Evolutionary conservation across 64 coral and sea anemone species (phyloP).

Genomic region (Stichodactyla helianthus): DNA sequence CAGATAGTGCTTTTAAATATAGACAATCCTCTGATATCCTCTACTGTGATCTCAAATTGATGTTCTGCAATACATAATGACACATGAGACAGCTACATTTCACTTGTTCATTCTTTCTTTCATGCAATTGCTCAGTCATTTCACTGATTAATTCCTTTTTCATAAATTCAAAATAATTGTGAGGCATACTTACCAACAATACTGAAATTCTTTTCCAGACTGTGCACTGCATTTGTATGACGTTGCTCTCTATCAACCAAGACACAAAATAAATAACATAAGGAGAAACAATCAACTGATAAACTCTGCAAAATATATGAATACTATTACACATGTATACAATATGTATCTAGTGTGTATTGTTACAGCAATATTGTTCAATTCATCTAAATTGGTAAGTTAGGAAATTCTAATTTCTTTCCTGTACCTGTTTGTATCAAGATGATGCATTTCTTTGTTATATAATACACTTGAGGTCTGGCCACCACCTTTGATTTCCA

Average conservation of each 20-base stretch:
- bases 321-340: too few species aligned
- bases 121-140: not conserved
- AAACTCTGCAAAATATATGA: not conserved
- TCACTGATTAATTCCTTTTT: too few species aligned
- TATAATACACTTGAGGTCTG: conserved; percentile 5
- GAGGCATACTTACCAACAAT: not conserved
- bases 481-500: conserved; percentile 51
- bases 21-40: conserved; percentile 78
- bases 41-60: conserved; percentile 89
- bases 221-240: not conserved
- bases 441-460: conserved; percentile 53
- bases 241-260: not conserved
- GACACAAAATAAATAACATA: not conserved
- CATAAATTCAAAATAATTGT: too few species aligned
- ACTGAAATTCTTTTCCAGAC: not conserved
- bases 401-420: not conserved
- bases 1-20: conserved; percentile 79
- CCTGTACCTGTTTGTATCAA: conserved; percentile 52
- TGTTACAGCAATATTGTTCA: too few species aligned
- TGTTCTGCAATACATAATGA: conserved; percentile 54
- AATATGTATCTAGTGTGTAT: too few species aligned
- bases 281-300: not conserved
- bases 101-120: not conserved
- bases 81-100: not conserved
- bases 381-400: too few species aligned